These are phyloP conservation scores for Monochamus alternatus DNA, from an alignment of 2,888 invertebrate species.

Conservation along the genomic window DNA sequence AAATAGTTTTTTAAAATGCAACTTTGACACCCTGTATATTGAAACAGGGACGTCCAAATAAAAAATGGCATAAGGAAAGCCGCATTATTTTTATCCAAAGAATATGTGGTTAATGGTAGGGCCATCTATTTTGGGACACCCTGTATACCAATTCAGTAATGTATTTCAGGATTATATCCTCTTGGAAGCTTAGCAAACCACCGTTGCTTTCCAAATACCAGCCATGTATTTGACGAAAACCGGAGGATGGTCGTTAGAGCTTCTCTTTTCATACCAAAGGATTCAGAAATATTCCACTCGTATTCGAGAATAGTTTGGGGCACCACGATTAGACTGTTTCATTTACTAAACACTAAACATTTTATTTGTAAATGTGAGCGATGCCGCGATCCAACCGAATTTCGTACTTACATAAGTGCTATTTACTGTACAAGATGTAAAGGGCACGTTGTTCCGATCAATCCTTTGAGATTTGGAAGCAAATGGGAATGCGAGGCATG, in stretches of 20 bases:
- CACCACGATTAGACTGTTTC: slow-evolving; percentile 76
- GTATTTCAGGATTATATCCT: slow-evolving; percentile 76
- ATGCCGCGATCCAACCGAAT: slow-evolving; percentile 80
- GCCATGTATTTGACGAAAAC: slow-evolving; percentile 75
- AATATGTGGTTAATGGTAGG: too few relatives aligned
- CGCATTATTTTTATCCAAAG: too few relatives aligned
- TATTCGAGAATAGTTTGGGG: slow-evolving; percentile 81
- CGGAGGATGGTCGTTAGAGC: slow-evolving; percentile 77
- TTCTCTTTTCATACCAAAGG: slow-evolving; percentile 74
- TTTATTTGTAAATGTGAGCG: slow-evolving; percentile 79
- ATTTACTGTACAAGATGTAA: slow-evolving; percentile 68
- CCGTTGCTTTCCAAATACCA: slow-evolving; percentile 79
- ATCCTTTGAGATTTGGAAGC: slow-evolving; percentile 72
- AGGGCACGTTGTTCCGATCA: slow-evolving; percentile 75
- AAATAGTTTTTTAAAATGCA: too few relatives aligned
- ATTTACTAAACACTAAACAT: slow-evolving; percentile 79
- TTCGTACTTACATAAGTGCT: slow-evolving; percentile 70
- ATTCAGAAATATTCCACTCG: slow-evolving; percentile 78
- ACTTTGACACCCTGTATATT: too few relatives aligned
- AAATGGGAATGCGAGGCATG: slow-evolving; percentile 78
- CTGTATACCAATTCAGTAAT: slow-evolving; percentile 72
- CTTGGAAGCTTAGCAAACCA: slow-evolving; percentile 81
- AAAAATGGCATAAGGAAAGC: too few relatives aligned
- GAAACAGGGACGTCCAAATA: too few relatives aligned
- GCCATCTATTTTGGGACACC: too few relatives aligned